Evolutionary conservation across 2,888 invertebrate genomes (phyloP), one percentile per base, ranked within the genome.

Genomic region (Perdita meconis): DNA sequence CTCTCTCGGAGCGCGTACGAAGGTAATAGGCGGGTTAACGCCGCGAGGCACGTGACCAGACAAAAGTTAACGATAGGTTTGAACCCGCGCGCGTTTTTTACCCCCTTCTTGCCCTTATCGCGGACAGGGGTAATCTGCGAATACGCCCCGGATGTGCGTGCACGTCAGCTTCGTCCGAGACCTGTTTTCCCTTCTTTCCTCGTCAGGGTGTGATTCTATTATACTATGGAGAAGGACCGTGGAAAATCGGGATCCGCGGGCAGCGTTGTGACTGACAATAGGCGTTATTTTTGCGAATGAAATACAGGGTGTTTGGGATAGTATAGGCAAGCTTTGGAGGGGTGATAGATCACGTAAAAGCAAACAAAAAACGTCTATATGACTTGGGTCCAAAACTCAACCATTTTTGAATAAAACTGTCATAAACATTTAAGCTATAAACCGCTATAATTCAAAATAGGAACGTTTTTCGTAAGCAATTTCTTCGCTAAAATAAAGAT

Each of bases 21-120:
- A 68, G 69, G 75, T 88, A 89, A 90, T 89, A 78, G 87, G 68
- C 55, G 85, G 87, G 82, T 89, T 88, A 85, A 86, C 74, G 63
- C 70, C 67, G 71, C 59, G 50, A 40, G 77, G 87, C 90, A 90
- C 90, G 90, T 88, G 89, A 86, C 88, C 88, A 59, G 72, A 71
- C 83, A 83, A 81, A 85, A 90, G 87, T 88, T 90, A 90, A 90
- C 83, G 85, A 90, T 87, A 82, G 86, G 86, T 86, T 87, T 79
- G 78, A 47, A 51, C 36, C 70, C 61, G 30, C 68, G 64, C 70
- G 56, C 55, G 16, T 34, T 78, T 84, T 80, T 57, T 50, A 69
- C 74, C 81, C 82, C 80, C 67, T 78, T 61, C 73, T 77, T 68
- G 79, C 47, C 69, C 80, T 80, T 74, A 71, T 68, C 40, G 34